Conservation (phyloP, 1,140 invertebrate species). For the Anagrus nilaparvatae region DNA sequence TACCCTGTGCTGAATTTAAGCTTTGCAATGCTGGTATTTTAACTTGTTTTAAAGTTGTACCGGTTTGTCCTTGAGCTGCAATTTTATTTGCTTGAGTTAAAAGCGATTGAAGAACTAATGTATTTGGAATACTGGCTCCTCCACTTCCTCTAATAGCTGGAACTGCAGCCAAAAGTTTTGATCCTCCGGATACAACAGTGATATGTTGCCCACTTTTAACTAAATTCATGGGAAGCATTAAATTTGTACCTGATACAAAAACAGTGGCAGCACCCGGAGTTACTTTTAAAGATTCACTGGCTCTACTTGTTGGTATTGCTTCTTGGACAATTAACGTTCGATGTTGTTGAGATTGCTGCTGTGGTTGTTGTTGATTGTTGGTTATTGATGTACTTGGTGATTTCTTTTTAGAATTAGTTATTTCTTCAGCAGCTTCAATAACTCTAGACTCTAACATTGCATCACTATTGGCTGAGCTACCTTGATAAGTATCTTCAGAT, state of each 20-base stretch:
- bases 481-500: slow-evolving; percentile 30
- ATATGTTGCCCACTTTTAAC: slow-evolving; percentile 60
- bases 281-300: slow-evolving; percentile 38
- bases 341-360: slow-evolving; percentile 24
- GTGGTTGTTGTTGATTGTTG: not conserved
- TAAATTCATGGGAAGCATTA: slow-evolving; percentile 57
- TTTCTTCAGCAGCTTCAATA: not conserved
- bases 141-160: slow-evolving; percentile 44
- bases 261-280: slow-evolving; percentile 44
- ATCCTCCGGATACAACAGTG: slow-evolving; percentile 57
- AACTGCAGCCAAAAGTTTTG: slow-evolving; percentile 52
- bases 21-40: slow-evolving; percentile 31
- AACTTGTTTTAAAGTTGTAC: slow-evolving; percentile 29
- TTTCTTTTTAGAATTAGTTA: not conserved
- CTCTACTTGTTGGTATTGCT: slow-evolving; percentile 33
- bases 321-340: slow-evolving; percentile 44
- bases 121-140: slow-evolving; percentile 33
- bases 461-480: slow-evolving; percentile 12
- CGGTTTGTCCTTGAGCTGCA: slow-evolving; percentile 29
- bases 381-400: not conserved
- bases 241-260: slow-evolving; percentile 54
- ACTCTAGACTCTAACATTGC: too few relatives aligned
- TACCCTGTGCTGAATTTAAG: slow-evolving; percentile 16
- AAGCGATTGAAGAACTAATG: slow-evolving; percentile 46
- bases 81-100: slow-evolving; percentile 44